phyloP scores from a whole-genome alignment of 2,888 invertebrate genomes.

The Orthosia cruda region DNA sequence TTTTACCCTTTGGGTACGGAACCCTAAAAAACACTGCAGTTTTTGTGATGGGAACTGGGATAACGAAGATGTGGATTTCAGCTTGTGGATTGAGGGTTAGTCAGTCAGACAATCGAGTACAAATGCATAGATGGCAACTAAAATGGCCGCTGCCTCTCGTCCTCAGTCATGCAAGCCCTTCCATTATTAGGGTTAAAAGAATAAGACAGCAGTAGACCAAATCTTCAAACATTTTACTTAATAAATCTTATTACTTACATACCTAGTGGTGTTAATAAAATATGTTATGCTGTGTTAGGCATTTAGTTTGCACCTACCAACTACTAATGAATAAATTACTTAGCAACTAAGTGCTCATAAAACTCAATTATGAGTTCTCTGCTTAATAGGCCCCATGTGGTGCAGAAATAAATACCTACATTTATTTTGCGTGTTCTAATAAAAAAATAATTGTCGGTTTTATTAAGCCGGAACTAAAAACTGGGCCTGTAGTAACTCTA shows the following conservation, averaged over 20 bases:
- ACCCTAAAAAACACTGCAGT: too few species aligned
- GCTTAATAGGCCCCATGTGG: not conserved
- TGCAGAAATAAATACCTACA: not conserved
- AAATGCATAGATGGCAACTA: not conserved
- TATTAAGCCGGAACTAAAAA: not conserved
- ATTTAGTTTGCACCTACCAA: not conserved
- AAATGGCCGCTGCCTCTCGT: not conserved
- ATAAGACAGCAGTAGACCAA: not conserved
- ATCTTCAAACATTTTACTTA: not conserved
- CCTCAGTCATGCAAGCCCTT: not conserved
- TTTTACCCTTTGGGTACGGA: too few species aligned
- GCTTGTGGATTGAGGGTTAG: not conserved
- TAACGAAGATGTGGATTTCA: not conserved
- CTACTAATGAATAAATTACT: slow-evolving; percentile 4
- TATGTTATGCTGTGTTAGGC: too few species aligned
- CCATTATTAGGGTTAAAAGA: not conserved
- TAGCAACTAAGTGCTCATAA: not conserved
- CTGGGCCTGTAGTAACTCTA: too few species aligned
- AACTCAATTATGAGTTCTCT: slow-evolving; percentile 8
- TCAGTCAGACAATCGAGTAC: not conserved
- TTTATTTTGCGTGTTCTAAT: not conserved
- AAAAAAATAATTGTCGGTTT: not conserved
- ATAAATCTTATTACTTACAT: too few species aligned
- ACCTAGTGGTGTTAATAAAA: not conserved
- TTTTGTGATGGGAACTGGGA: too few species aligned